Evolutionary conservation across 2,888 invertebrate species (phyloP).

Genomic region (Aromia moschata): DNA sequence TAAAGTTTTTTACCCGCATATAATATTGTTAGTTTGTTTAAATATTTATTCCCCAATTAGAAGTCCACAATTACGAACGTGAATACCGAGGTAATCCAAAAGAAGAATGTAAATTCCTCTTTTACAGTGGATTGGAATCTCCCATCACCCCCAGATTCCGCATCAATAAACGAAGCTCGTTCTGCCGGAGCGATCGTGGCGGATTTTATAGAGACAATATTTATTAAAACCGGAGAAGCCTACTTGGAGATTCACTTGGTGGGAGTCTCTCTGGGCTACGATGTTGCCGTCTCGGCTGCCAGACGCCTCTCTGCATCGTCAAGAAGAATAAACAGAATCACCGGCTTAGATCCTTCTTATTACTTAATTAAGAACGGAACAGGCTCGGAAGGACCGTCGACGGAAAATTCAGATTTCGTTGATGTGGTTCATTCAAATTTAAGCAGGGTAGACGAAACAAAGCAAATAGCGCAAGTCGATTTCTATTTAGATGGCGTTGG

Average conservation of each 20-base stretch:
- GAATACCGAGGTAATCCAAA: neutral
- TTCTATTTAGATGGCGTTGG: conserved; percentile 37
- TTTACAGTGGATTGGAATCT: conserved; percentile 28
- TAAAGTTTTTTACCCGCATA: too few species aligned
- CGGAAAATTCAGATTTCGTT: conserved; percentile 38
- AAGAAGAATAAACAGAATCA: conserved; percentile 42
- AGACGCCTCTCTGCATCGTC: conserved; percentile 28
- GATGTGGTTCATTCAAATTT: conserved; percentile 39
- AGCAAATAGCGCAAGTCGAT: conserved; percentile 35
- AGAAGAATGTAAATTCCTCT: conserved; percentile 10
- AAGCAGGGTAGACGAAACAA: conserved; percentile 16
- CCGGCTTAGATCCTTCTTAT: conserved; percentile 38
- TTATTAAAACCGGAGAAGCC: conserved; percentile 37
- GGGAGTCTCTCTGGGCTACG: conserved; percentile 31
- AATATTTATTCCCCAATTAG: too few species aligned
- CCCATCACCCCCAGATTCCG: conserved; percentile 10
- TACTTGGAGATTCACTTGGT: conserved; percentile 44
- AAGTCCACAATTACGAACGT: neutral
- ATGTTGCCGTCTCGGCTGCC: conserved; percentile 29
- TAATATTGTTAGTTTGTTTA: too few species aligned
- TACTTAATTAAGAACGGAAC: conserved; percentile 31
- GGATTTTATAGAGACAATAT: conserved; percentile 36
- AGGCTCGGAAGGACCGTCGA: conserved; percentile 15
- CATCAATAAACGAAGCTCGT: conserved; percentile 17
- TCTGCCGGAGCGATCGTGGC: conserved; percentile 30